A percentile compares a stretch with the other conserved stretches of the same genome.
Conservation (phyloP, 2,797 vertebrate species). For the Holocentrus rufus region DNA sequence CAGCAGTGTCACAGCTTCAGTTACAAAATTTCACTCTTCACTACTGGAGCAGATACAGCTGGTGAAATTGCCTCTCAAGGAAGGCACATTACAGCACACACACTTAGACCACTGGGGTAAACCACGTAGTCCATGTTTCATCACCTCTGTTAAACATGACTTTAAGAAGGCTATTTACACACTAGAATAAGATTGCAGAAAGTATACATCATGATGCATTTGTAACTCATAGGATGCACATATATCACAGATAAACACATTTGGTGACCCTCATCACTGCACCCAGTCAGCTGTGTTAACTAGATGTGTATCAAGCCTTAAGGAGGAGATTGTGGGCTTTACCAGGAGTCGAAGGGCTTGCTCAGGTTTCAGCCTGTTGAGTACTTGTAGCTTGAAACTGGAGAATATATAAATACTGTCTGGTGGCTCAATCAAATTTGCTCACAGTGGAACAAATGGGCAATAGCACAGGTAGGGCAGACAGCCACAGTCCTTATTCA, state of each 20-base stretch:
- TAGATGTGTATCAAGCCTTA: slow-evolving; percentile 29
- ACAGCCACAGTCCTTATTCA: not conserved
- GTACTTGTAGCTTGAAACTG: slow-evolving; percentile 63
- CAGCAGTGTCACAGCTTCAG: slow-evolving; percentile 39
- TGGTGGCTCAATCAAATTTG: slow-evolving; percentile 35
- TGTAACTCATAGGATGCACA: slow-evolving; percentile 7
- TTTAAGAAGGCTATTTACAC: not conserved
- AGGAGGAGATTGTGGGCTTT: slow-evolving; percentile 48
- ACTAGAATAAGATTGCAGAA: not conserved
- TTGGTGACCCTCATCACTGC: not conserved
- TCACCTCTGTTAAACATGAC: not conserved
- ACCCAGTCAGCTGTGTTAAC: slow-evolving; percentile 25
- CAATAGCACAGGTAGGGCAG: slow-evolving; percentile 42
- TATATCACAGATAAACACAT: slow-evolving; percentile 8
- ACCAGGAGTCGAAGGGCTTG: slow-evolving; percentile 40
- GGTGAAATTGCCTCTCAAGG: slow-evolving; percentile 4
- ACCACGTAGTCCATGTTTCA: not conserved
- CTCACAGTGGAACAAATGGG: slow-evolving; percentile 1
- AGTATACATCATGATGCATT: slow-evolving; percentile 4
- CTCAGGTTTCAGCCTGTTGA: slow-evolving; percentile 71
- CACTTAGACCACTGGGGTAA: not conserved
- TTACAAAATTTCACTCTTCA: slow-evolving; percentile 50
- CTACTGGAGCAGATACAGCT: slow-evolving; percentile 26
- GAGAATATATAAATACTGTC: slow-evolving; percentile 57
- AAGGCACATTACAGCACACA: slow-evolving; percentile 5